Percentiles rank a stretch among this genome's conserved stretches.
Evolutionary conservation across 2,113 vertebrate species (phyloP).

Genomic region (Uria lomvia): DNA sequence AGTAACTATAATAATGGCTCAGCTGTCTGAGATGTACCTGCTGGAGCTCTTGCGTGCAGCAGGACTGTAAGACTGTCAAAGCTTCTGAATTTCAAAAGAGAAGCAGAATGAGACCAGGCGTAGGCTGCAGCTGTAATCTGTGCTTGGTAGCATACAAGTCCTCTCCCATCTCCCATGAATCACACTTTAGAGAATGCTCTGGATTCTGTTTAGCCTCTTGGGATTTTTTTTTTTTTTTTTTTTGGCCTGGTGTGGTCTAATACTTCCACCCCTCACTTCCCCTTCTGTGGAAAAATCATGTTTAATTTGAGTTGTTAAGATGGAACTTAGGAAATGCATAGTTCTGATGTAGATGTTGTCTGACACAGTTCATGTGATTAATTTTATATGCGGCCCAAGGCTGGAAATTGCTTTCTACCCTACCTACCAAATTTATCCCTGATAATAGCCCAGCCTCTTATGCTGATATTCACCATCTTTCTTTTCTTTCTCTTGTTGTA

Average conservation of each 20-base stretch:
- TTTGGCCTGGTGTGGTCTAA: not conserved
- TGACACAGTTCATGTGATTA: not conserved
- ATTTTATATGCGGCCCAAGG: not conserved
- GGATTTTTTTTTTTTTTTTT: not conserved
- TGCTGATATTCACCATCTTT: not conserved
- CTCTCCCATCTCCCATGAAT: conserved; percentile 52
- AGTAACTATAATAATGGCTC: not conserved
- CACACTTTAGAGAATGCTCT: conserved; percentile 9
- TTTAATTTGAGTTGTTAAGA: not conserved
- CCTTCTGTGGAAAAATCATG: not conserved
- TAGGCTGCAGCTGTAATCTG: conserved; percentile 58
- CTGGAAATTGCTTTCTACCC: not conserved
- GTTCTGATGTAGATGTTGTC: not conserved
- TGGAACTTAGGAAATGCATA: not conserved
- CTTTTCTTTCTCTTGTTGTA: not conserved
- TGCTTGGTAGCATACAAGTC: conserved; percentile 21
- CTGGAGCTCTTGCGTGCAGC: not conserved
- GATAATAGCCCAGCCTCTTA: not conserved
- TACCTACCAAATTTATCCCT: not conserved
- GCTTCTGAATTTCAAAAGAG: conserved; percentile 35
- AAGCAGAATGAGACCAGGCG: conserved; percentile 39
- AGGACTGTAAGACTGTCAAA: not conserved
- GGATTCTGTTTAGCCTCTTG: conserved; percentile 33
- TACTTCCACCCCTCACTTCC: not conserved
- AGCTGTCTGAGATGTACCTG: conserved; percentile 9